phyloP scores from a whole-genome alignment of 2,888 invertebrate species.

The Pristionchus maxplancki region DNA sequence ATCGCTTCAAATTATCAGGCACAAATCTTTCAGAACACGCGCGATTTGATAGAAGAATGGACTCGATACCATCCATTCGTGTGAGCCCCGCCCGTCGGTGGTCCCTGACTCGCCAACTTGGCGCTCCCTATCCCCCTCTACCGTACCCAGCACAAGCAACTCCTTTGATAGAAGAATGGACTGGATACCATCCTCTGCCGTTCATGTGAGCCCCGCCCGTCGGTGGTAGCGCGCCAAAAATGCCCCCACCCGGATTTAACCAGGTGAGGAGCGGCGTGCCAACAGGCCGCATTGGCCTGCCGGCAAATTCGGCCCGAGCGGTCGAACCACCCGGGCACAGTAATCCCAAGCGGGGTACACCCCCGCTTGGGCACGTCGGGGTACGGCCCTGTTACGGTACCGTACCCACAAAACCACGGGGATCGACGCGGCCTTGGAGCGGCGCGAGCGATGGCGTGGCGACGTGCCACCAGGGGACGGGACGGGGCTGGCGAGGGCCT shows the following conservation, averaged over 20 bases:
- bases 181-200: too few species aligned
- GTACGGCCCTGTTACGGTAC: neutral
- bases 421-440: neutral
- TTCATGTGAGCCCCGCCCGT: constrained; percentile 11
- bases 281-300: neutral
- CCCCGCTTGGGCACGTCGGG: neutral
- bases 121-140: too few species aligned
- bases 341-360: neutral
- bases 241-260: neutral
- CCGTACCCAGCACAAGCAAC: too few species aligned
- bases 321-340: neutral
- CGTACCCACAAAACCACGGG: neutral
- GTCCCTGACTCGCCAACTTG: too few species aligned
- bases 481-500: neutral
- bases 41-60: too few species aligned
- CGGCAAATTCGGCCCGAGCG: neutral
- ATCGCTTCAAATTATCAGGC: too few species aligned
- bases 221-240: constrained; percentile 26
- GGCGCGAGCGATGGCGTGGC: neutral
- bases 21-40: too few species aligned
- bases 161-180: too few species aligned
- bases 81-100: constrained; percentile 20
- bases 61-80: too few species aligned
- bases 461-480: constrained; percentile 7
- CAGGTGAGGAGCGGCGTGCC: neutral